phyloP scores from a whole-genome alignment of 2,113 vertebrate species.

The Macrotis lagotis region DNA sequence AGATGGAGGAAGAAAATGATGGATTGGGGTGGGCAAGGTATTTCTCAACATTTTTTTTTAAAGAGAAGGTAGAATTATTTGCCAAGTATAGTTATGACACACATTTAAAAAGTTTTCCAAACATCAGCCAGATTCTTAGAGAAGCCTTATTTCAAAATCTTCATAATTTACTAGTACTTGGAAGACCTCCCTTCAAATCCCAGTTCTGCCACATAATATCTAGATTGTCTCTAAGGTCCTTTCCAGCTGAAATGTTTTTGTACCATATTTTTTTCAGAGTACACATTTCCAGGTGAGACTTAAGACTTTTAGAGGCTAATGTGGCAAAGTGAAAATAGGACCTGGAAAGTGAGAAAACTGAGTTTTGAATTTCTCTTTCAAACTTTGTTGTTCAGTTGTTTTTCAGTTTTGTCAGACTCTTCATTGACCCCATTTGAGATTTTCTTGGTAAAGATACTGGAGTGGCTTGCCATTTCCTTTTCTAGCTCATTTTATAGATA shows the following conservation, averaged over 20 bases:
- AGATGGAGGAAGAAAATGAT: not conserved
- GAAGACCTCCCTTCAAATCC: not conserved
- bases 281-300: not conserved
- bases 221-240: not conserved
- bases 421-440: not conserved
- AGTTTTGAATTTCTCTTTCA: not conserved
- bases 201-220: not conserved
- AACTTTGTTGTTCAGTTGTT: too few relatives aligned
- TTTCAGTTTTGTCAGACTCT: too few relatives aligned
- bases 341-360: not conserved
- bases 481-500: not conserved
- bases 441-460: not conserved
- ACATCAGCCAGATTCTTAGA: not conserved
- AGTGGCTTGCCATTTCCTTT: not conserved
- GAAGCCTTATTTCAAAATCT: not conserved
- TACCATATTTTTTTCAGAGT: not conserved
- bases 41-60: not conserved
- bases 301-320: not conserved
- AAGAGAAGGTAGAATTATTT: slow-evolving; percentile 9
- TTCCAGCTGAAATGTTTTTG: not conserved
- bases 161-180: not conserved
- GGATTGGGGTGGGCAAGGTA: not conserved
- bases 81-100: slow-evolving; percentile 15
- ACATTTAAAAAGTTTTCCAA: slow-evolving; percentile 15
- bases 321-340: not conserved